Percentiles rank a stretch among this genome's conserved stretches.
Evolutionary conservation across 2,888 invertebrate species (phyloP).

Genomic region (Galerucella nymphaeae): DNA sequence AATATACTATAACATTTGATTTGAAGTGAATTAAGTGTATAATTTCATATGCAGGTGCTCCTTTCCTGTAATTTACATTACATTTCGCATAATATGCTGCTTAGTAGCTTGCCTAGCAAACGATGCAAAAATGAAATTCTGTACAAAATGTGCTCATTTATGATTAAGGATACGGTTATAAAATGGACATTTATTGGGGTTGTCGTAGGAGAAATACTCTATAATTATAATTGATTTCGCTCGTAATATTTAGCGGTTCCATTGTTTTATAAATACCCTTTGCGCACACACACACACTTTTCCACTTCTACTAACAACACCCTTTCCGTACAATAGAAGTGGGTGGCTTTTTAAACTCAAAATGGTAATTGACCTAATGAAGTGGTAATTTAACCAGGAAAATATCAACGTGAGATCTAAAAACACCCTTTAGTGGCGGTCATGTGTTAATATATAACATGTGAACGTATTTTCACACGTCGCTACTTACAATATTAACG

Average conservation of each 20-base stretch:
- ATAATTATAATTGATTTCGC: neutral
- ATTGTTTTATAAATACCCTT: neutral
- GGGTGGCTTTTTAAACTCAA: constrained; percentile 24
- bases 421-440: constrained; percentile 24
- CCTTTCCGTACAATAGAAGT: neutral
- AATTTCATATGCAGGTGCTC: too few species aligned
- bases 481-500: constrained; percentile 22
- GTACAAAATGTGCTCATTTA: too few species aligned
- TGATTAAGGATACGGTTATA: too few species aligned
- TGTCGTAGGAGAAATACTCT: too few species aligned
- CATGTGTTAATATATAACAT: constrained; percentile 33
- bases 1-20: too few species aligned
- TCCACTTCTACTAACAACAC: neutral
- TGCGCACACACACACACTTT: neutral
- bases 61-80: too few species aligned
- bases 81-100: too few species aligned
- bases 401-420: constrained; percentile 23
- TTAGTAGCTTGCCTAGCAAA: too few species aligned
- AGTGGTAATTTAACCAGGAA: constrained; percentile 45
- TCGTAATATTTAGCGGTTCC: neutral
- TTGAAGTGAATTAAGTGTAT: too few species aligned
- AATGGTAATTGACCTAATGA: constrained; percentile 46
- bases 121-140: too few species aligned
- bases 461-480: constrained; percentile 31
- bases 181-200: too few species aligned